Evolutionary conservation across 2,888 invertebrate genomes (phyloP).

Genomic region (Caprella mutica): DNA sequence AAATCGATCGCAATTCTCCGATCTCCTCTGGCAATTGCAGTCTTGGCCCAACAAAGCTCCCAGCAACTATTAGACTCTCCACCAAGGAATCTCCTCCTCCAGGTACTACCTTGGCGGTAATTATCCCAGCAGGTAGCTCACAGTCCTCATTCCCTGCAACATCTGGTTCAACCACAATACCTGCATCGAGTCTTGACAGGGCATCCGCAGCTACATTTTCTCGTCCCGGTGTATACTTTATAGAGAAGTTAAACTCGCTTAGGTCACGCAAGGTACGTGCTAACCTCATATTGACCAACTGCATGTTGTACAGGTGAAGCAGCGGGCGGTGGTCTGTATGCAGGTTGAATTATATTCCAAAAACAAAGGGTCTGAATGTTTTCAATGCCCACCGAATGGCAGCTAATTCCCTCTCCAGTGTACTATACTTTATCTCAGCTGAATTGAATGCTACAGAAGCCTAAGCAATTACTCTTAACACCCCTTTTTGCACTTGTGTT

Average conservation of each 20-base stretch:
- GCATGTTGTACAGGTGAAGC: neutral
- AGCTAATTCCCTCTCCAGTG: neutral
- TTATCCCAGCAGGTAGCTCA: too few species aligned
- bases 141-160: too few species aligned
- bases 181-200: neutral
- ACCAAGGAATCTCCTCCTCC: too few species aligned
- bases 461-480: neutral
- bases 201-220: neutral
- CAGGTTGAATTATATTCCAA: neutral
- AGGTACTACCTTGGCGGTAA: too few species aligned
- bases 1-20: too few species aligned
- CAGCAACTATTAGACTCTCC: too few species aligned
- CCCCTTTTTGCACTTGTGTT: neutral
- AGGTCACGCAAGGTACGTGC: neutral
- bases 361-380: neutral
- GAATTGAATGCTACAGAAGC: neutral
- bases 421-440: neutral
- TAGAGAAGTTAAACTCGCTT: neutral
- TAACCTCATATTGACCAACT: neutral
- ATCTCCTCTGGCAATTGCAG: too few species aligned
- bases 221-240: neutral
- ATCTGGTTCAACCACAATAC: neutral
- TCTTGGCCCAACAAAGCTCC: too few species aligned
- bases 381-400: neutral
- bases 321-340: neutral